phyloP scores from a whole-genome alignment of 2,113 vertebrate genomes.

The Cavia porcellus region DNA sequence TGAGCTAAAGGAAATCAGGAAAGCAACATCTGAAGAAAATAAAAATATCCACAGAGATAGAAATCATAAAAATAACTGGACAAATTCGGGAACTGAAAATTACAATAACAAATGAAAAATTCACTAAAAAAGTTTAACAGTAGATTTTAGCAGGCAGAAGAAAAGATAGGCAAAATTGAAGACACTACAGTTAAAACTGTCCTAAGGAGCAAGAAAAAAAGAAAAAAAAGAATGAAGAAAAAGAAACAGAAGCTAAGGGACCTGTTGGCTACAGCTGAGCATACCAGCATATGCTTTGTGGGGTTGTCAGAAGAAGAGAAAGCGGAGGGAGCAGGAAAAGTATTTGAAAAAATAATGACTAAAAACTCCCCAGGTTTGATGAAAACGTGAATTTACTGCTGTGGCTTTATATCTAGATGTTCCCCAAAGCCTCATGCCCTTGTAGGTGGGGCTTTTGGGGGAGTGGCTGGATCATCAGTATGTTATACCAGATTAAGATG shows the following conservation, averaged over 20 bases:
- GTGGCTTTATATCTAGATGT: not conserved
- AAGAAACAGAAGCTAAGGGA: not conserved
- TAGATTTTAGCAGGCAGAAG: not conserved
- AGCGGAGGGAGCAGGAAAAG: not conserved
- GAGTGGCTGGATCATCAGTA: not conserved
- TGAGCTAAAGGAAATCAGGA: not conserved
- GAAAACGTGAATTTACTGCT: not conserved
- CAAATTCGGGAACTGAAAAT: not conserved
- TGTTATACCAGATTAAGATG: not conserved
- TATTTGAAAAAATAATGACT: not conserved
- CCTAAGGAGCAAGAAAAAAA: not conserved
- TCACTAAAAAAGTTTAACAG: not conserved
- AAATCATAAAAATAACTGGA: not conserved
- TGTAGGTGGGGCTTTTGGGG: not conserved
- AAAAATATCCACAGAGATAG: not conserved
- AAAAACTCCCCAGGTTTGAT: not conserved
- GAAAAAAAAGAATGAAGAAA: not conserved
- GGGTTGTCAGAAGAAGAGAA: not conserved
- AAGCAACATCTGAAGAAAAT: not conserved
- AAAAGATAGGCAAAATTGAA: not conserved
- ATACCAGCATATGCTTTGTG: too few relatives aligned
- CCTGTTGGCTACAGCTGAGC: not conserved
- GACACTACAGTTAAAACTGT: not conserved
- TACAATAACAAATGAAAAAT: not conserved
- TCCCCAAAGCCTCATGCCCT: not conserved